These are phyloP conservation scores for Tyto alba DNA, from an alignment of 2,113 vertebrate species.

Conservation along the genomic window DNA sequence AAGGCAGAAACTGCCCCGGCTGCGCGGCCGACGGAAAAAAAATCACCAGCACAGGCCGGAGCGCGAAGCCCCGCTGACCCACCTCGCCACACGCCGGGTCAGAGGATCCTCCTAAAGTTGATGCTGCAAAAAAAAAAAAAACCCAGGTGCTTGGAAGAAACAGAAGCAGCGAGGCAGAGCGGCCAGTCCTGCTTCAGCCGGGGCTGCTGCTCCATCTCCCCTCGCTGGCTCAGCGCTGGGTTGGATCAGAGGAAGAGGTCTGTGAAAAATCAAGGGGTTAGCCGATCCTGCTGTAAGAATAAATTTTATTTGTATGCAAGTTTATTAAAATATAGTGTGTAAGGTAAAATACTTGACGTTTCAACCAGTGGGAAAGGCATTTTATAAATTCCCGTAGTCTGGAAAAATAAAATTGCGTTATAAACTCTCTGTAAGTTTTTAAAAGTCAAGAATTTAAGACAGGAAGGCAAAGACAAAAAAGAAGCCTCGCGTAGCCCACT, in stretches of 20 bases:
- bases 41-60: too few species aligned
- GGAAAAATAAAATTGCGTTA: not conserved
- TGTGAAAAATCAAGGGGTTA: not conserved
- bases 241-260: too few species aligned
- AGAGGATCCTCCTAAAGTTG: not conserved
- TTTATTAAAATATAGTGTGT: not conserved
- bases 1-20: too few species aligned
- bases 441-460: not conserved
- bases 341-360: too few species aligned
- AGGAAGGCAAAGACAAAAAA: not conserved
- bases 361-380: not conserved
- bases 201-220: not conserved
- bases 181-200: too few species aligned
- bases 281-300: not conserved
- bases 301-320: not conserved
- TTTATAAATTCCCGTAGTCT: not conserved
- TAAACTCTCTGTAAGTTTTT: not conserved
- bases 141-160: too few species aligned
- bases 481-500: accelerated
- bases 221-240: not conserved
- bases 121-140: not conserved
- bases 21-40: too few species aligned
- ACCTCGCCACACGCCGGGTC: accelerated
- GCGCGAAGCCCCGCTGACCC: not conserved
- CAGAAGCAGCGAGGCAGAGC: too few species aligned